A percentile compares a stretch with the other conserved stretches of the same genome.
phyloP scores from a whole-genome alignment of 1,140 invertebrate genomes.

The Lordiphosa collinella region DNA sequence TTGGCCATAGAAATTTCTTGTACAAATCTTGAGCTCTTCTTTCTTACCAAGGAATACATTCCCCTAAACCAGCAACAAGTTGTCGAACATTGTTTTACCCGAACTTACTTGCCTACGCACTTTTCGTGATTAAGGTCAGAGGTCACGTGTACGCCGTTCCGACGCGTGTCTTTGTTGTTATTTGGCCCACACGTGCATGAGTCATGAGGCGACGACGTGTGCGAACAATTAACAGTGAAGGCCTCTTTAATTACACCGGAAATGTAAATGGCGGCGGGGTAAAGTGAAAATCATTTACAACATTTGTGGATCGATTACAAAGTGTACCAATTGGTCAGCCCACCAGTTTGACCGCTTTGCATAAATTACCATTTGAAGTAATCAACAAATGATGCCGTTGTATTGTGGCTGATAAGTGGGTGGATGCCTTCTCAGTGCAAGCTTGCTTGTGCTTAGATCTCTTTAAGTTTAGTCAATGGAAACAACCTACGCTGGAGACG shows the following conservation, averaged over 20 bases:
- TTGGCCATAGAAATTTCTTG: no score
- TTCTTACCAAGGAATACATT: no score
- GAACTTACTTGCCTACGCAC: neutral
- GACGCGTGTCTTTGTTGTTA: conserved; percentile 22
- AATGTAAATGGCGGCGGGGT: conserved; percentile 12
- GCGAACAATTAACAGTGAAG: conserved; percentile 48
- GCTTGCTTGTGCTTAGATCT: conserved; percentile 6
- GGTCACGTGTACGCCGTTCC: conserved; percentile 33
- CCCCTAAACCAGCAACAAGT: neutral
- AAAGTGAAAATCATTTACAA: conserved; percentile 5
- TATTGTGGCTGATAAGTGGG: neutral
- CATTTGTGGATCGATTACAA: conserved; percentile 34
- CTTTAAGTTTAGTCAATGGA: neutral
- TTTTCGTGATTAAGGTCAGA: conserved; percentile 25
- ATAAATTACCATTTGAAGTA: conserved; percentile 11
- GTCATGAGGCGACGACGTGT: conserved; percentile 23
- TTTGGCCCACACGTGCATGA: conserved; percentile 33
- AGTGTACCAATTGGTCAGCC: conserved; percentile 43
- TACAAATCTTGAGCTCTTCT: no score
- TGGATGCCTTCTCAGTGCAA: neutral
- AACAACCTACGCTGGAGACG: conserved; percentile 2
- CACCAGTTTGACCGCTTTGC: conserved; percentile 10
- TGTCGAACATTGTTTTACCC: neutral
- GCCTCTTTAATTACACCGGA: conserved; percentile 46
- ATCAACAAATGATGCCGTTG: conserved; percentile 1